phyloP scores from a whole-genome alignment of 1,140 invertebrate species.

The Drosophila cardini region DNA sequence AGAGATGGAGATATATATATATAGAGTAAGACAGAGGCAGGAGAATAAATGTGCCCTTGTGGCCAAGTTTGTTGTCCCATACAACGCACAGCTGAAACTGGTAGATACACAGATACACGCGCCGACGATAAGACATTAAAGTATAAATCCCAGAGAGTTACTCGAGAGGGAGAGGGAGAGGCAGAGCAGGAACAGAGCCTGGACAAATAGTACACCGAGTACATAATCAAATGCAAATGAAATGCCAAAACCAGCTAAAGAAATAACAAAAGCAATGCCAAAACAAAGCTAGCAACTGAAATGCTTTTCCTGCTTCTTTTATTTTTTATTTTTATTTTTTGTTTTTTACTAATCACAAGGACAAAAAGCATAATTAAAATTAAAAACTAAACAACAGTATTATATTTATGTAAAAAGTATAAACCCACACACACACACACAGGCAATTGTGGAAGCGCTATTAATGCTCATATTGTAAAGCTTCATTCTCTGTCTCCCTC shows the following conservation, averaged over 20 bases:
- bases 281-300: conserved; percentile 38
- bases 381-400: conserved; percentile 21
- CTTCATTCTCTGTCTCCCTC: background rate
- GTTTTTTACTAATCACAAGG: conserved; percentile 16
- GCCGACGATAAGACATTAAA: conserved; percentile 48
- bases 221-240: conserved; percentile 69
- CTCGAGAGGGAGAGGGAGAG: background rate
- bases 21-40: background rate
- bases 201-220: conserved; percentile 15
- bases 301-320: conserved; percentile 3
- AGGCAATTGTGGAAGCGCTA: background rate
- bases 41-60: conserved; percentile 14
- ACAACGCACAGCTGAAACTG: conserved; percentile 11
- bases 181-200: background rate
- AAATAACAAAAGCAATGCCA: conserved; percentile 22
- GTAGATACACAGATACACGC: conserved; percentile 42
- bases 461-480: background rate
- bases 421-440: background rate
- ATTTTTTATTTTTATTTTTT: no score
- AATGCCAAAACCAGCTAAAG: conserved; percentile 50
- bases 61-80: conserved; percentile 17
- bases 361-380: conserved; percentile 55
- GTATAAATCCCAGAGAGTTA: conserved; percentile 43
- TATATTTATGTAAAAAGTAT: background rate
- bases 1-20: background rate